phyloP scores from a whole-genome alignment of 2,797 vertebrate genomes.

The Capromys pilorides region DNA sequence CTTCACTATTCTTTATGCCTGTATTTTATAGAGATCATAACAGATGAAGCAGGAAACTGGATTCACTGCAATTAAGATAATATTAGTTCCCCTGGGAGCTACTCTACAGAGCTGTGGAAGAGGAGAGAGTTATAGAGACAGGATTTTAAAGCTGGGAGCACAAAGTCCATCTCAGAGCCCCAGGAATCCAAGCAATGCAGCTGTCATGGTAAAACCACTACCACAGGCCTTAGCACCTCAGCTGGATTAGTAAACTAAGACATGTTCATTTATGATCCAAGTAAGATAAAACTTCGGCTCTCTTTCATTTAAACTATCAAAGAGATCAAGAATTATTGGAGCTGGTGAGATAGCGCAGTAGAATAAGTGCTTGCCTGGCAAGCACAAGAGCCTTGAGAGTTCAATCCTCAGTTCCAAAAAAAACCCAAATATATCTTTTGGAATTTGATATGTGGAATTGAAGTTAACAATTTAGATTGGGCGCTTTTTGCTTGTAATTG shows the following conservation, averaged over 20 bases:
- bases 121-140: not conserved
- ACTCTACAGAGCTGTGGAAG: not conserved
- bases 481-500: not conserved
- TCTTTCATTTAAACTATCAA: not conserved
- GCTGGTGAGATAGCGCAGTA: too few species aligned
- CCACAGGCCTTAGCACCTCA: not conserved
- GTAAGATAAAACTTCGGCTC: not conserved
- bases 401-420: too few species aligned
- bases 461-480: slow-evolving; percentile 56
- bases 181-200: not conserved
- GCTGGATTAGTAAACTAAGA: not conserved
- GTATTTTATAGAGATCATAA: not conserved
- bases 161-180: not conserved
- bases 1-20: not conserved
- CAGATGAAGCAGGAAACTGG: not conserved
- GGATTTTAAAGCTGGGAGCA: not conserved
- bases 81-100: not conserved
- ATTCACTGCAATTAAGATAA: not conserved
- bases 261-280: not conserved
- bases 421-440: not conserved
- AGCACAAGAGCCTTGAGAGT: too few species aligned
- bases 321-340: not conserved
- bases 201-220: not conserved
- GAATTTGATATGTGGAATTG: not conserved
- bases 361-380: too few species aligned